These are phyloP conservation scores for Daphoenositta chrysoptera DNA, from an alignment of 2,113 vertebrate species.

Conservation along the genomic window DNA sequence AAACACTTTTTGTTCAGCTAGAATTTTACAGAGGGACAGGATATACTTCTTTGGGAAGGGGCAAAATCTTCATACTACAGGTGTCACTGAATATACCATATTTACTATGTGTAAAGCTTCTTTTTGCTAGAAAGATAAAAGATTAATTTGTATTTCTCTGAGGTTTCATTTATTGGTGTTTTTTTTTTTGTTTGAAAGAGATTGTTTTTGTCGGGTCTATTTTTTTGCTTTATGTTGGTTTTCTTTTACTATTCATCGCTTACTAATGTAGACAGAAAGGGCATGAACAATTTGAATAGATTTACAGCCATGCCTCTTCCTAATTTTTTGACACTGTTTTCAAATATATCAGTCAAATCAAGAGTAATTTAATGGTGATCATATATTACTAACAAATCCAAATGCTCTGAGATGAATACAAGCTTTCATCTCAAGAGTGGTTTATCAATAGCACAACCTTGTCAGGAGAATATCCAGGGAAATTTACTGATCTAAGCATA, in stretches of 20 bases:
- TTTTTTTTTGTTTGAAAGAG: not conserved
- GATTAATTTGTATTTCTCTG: not conserved
- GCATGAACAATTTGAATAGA: not conserved
- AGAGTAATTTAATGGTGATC: not conserved
- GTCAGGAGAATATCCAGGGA: not conserved
- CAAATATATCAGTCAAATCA: not conserved
- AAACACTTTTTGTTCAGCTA: not conserved
- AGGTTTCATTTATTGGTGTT: not conserved
- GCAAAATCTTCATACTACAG: not conserved
- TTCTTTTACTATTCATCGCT: not conserved
- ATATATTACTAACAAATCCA: not conserved
- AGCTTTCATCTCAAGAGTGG: not conserved
- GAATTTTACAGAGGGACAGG: not conserved
- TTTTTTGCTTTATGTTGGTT: not conserved
- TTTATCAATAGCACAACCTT: not conserved
- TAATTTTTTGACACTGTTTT: not conserved
- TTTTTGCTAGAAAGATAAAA: not conserved
- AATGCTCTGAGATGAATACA: not conserved
- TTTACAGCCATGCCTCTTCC: not conserved
- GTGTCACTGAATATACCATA: not conserved
- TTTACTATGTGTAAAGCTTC: not conserved
- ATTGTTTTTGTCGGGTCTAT: not conserved
- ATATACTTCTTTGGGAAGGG: not conserved
- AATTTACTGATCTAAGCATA: not conserved
- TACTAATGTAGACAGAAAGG: not conserved